A percentile compares a stretch with the other conserved stretches of the same genome.
These are phyloP conservation scores for Drosophila orosa DNA, from an alignment of 1,140 invertebrate species.

Conservation along the genomic window DNA sequence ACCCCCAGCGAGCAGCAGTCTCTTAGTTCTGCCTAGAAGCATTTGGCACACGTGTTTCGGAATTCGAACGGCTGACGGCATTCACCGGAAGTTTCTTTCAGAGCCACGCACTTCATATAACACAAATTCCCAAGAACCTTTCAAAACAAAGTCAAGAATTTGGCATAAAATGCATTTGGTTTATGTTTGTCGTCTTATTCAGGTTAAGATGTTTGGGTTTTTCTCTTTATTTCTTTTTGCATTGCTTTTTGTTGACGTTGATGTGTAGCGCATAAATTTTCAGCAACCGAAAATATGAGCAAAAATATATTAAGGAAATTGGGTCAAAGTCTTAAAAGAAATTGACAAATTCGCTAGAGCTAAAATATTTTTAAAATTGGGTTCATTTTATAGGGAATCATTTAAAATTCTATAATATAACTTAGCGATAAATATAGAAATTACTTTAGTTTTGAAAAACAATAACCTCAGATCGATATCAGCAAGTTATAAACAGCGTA, in stretches of 20 bases:
- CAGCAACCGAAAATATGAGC: slow-evolving; percentile 34
- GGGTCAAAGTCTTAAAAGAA: slow-evolving; percentile 64
- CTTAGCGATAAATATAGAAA: slow-evolving; percentile 3
- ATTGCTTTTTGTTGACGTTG: slow-evolving; percentile 70
- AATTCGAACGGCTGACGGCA: slow-evolving; percentile 51
- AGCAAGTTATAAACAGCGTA: slow-evolving; percentile 6
- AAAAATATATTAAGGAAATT: slow-evolving; percentile 69
- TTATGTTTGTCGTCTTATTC: slow-evolving; percentile 34
- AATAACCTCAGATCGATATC: background rate
- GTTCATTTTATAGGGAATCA: background rate
- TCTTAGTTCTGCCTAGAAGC: slow-evolving; percentile 16
- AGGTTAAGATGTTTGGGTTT: slow-evolving; percentile 5
- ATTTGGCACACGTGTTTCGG: slow-evolving; percentile 67
- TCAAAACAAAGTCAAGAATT: slow-evolving; percentile 56
- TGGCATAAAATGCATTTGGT: slow-evolving; percentile 67
- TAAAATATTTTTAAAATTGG: background rate
- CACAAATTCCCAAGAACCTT: slow-evolving; percentile 15
- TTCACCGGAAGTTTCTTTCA: slow-evolving; percentile 63
- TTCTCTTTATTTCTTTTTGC: slow-evolving; percentile 49
- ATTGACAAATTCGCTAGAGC: slow-evolving; percentile 2
- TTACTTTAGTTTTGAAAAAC: background rate
- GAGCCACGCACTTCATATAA: slow-evolving; percentile 52
- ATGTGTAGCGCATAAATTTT: slow-evolving; percentile 69
- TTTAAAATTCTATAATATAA: background rate
- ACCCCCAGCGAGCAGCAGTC: slow-evolving; percentile 30